These are phyloP conservation scores for Agapostemon virescens DNA, from an alignment of 2,888 invertebrate genomes.

Conservation along the genomic window DNA sequence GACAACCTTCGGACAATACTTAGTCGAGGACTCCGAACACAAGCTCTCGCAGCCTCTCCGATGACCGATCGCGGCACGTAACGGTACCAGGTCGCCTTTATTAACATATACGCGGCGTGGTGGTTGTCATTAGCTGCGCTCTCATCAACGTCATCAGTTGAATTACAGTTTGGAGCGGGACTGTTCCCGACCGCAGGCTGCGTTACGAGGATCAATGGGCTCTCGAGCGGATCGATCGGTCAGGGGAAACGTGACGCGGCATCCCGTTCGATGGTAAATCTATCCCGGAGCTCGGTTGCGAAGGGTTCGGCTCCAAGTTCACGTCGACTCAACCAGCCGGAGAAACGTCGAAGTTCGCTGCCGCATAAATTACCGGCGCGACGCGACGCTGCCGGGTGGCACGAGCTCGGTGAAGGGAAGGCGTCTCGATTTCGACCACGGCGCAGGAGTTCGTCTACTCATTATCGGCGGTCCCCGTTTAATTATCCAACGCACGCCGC, in stretches of 20 bases:
- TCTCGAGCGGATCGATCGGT: not conserved
- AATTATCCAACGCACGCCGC: conserved; percentile 56
- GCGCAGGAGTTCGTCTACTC: conserved; percentile 46
- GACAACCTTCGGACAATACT: no score
- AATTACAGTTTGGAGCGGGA: not conserved
- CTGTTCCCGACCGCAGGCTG: not conserved
- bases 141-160: not conserved
- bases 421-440: conserved; percentile 54
- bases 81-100: not conserved
- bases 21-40: no score
- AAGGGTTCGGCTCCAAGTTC: conserved; percentile 4
- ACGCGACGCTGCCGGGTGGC: not conserved
- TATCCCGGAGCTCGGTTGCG: not conserved
- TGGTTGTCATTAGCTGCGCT: not conserved
- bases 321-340: not conserved
- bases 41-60: not conserved
- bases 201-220: not conserved
- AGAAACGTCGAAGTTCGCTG: conserved; percentile 31
- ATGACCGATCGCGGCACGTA: not conserved
- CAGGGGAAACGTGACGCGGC: not conserved
- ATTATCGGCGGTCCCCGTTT: conserved; percentile 59
- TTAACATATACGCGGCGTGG: not conserved
- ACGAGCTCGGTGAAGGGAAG: not conserved
- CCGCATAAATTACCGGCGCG: conserved; percentile 49
- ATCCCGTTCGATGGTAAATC: not conserved